Evolutionary conservation across 2,113 vertebrate genomes (phyloP).

Genomic region (Nansenia antarctica): DNA sequence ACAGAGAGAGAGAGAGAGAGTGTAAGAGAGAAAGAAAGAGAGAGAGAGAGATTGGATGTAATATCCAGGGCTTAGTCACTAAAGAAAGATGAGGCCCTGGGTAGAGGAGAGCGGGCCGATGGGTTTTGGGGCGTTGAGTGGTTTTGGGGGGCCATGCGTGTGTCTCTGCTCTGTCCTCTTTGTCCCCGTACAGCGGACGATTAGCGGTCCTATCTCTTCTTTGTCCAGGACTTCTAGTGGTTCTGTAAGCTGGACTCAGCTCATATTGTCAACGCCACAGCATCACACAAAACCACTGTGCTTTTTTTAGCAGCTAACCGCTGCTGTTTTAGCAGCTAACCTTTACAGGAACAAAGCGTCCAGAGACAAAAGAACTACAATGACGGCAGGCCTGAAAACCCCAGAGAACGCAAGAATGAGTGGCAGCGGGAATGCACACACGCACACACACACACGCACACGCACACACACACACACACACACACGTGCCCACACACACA

Average conservation of each 20-base stretch:
- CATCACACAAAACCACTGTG: conserved; percentile 44
- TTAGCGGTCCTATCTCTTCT: conserved; percentile 30
- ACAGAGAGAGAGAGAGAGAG: not conserved
- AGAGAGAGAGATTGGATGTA: not conserved
- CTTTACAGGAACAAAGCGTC: conserved; percentile 47
- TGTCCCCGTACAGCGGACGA: conserved; percentile 16
- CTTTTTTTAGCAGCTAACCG: conserved; percentile 31
- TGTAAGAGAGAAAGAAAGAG: not conserved
- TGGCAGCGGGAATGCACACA: not conserved
- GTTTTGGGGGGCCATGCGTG: not conserved
- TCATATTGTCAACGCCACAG: conserved; percentile 37
- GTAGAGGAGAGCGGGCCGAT: not conserved
- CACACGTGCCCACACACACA: not conserved
- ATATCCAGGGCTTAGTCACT: too few relatives aligned
- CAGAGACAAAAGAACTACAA: conserved; percentile 55
- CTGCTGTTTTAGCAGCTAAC: conserved; percentile 37
- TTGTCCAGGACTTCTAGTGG: conserved; percentile 37
- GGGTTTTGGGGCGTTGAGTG: not conserved
- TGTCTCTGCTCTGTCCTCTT: conserved; percentile 6
- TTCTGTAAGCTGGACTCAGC: conserved; percentile 25
- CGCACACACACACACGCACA: not conserved
- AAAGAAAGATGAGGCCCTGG: not conserved
- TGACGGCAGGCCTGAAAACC: conserved; percentile 45
- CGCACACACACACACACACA: conserved; percentile 4
- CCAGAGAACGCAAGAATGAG: conserved; percentile 50